A percentile compares a stretch with the other conserved stretches of the same genome.
Evolutionary conservation across 2,113 vertebrate species (phyloP).

Genomic region (Erythrolamprus reginae): DNA sequence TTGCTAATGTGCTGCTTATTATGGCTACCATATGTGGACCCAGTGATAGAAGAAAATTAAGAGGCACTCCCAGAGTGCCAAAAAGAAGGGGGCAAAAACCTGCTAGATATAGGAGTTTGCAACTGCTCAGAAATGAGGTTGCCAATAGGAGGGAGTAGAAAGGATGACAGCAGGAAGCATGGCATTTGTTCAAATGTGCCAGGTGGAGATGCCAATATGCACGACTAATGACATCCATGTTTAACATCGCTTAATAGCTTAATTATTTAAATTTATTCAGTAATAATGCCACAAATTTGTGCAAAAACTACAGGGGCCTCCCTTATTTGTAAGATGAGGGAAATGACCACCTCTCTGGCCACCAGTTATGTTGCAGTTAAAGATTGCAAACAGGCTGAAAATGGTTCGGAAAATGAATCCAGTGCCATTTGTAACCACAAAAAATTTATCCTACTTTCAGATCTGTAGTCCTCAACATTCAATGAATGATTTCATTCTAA

Average conservation of each 20-base stretch:
- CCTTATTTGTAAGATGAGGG: neutral
- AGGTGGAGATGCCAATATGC: neutral
- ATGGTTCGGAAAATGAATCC: constrained; percentile 54
- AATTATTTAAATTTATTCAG: neutral
- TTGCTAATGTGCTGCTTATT: neutral
- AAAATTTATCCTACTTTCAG: constrained; percentile 59
- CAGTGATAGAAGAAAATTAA: neutral
- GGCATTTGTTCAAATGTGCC: neutral
- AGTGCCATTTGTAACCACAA: constrained; percentile 55
- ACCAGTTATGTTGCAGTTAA: constrained; percentile 4
- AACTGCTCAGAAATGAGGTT: neutral
- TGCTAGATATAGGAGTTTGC: neutral
- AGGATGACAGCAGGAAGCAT: neutral
- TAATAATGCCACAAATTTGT: neutral
- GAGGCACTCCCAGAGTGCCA: neutral
- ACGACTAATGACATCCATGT: neutral
- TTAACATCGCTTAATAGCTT: neutral
- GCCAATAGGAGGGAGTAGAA: neutral
- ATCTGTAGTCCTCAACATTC: constrained; percentile 62
- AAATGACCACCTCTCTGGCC: neutral
- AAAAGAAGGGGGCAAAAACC: neutral
- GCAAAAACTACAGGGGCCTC: neutral
- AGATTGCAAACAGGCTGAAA: constrained; percentile 38
- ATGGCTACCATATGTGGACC: neutral
- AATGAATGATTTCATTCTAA: constrained; percentile 71